A percentile compares a stretch with the other conserved stretches of the same genome.
These are phyloP conservation scores for Piprites chloris DNA, from an alignment of 2,113 vertebrate genomes.

Conservation along the genomic window DNA sequence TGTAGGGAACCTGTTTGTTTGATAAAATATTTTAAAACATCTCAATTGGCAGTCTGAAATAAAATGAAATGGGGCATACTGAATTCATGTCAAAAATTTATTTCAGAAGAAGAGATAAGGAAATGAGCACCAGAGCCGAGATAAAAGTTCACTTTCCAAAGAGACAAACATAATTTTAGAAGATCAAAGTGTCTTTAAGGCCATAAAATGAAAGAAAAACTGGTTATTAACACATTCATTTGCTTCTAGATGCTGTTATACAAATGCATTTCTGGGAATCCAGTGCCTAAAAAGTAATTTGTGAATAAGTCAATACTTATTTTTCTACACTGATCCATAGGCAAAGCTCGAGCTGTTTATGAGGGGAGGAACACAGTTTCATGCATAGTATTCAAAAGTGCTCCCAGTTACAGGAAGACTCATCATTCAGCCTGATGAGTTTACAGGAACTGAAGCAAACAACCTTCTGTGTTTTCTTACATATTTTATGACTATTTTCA, in stretches of 20 bases:
- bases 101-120: not conserved
- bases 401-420: conserved; percentile 24
- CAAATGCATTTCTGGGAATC: conserved; percentile 2
- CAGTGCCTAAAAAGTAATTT: not conserved
- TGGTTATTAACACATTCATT: not conserved
- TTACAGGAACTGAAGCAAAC: conserved; percentile 13
- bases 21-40: not conserved
- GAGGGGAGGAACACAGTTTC: conserved; percentile 11
- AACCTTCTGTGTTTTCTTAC: not conserved
- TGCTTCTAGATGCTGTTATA: not conserved
- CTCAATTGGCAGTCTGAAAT: not conserved
- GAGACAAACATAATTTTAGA: not conserved
- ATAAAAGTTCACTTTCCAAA: not conserved
- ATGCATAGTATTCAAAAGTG: conserved; percentile 6
- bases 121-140: not conserved
- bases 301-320: conserved; percentile 31
- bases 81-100: not conserved
- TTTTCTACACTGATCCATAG: not conserved
- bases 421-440: not conserved
- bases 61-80: not conserved
- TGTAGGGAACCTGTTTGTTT: not conserved
- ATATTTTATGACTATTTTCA: not conserved
- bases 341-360: not conserved
- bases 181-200: not conserved
- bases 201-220: not conserved